phyloP scores from a whole-genome alignment of 2,797 vertebrate genomes.

The Pygocentrus nattereri region DNA sequence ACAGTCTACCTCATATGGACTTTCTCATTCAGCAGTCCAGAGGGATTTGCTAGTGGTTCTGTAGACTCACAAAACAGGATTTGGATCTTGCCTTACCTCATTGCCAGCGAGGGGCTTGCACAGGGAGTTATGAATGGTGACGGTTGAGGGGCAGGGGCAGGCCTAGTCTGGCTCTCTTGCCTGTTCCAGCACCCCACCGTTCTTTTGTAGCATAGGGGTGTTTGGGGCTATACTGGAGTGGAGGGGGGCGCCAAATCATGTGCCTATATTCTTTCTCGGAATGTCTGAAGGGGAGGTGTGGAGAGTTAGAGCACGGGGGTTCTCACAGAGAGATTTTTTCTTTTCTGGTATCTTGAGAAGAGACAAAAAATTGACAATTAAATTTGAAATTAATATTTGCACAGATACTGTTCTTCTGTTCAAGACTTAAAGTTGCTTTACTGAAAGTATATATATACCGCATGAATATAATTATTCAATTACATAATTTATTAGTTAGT shows the following conservation, averaged over 20 bases:
- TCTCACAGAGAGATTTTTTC: constrained; percentile 29
- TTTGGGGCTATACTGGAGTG: constrained; percentile 45
- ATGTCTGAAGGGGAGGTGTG: constrained; percentile 73
- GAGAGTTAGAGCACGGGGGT: constrained; percentile 32
- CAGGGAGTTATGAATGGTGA: constrained; percentile 59
- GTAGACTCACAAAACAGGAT: constrained; percentile 68
- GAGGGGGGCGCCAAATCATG: constrained; percentile 79
- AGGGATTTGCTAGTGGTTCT: constrained; percentile 67
- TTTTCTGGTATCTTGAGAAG: constrained; percentile 73
- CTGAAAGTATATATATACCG: neutral
- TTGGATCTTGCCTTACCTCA: constrained; percentile 71
- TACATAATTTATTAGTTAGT: no score
- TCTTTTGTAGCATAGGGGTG: constrained; percentile 64
- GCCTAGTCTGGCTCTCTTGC: constrained; percentile 28
- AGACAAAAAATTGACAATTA: constrained; percentile 66
- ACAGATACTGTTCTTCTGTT: neutral
- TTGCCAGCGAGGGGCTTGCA: constrained; percentile 67
- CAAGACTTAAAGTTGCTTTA: neutral
- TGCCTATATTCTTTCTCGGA: constrained; percentile 58
- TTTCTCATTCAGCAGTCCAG: constrained; percentile 43
- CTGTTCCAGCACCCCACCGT: constrained; percentile 54
- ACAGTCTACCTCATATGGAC: constrained; percentile 66
- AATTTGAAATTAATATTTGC: constrained; percentile 32
- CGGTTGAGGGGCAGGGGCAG: constrained; percentile 54
- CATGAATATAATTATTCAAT: no score